A percentile compares a stretch with the other conserved stretches of the same genome.
phyloP scores from a whole-genome alignment of 2,888 invertebrate species.

The Nymphalis polychloros region DNA sequence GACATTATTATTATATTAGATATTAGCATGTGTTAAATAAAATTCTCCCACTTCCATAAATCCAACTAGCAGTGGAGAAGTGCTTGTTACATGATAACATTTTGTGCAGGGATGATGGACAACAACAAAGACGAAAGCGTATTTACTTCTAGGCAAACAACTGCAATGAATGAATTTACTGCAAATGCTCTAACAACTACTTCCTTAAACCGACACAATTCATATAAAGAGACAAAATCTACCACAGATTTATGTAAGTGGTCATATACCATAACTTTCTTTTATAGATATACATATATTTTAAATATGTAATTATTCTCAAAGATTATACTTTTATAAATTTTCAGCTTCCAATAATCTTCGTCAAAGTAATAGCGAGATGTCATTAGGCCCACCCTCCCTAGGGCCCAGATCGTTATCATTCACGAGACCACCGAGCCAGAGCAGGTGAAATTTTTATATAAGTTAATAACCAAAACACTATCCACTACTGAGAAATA shows the following conservation, averaged over 20 bases:
- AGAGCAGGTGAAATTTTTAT: constrained; percentile 42
- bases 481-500: too few species aligned
- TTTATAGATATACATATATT: not conserved
- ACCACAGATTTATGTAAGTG: constrained; percentile 67
- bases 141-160: constrained; percentile 51
- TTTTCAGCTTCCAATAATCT: constrained; percentile 63
- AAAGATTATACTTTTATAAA: constrained; percentile 4
- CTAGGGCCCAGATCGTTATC: constrained; percentile 74
- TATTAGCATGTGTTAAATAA: too few species aligned
- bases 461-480: not conserved
- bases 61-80: too few species aligned
- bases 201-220: constrained; percentile 74
- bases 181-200: constrained; percentile 56
- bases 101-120: constrained; percentile 59
- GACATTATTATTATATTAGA: too few species aligned
- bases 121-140: constrained; percentile 62
- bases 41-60: too few species aligned
- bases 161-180: constrained; percentile 60
- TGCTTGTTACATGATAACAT: not conserved
- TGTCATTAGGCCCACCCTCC: constrained; percentile 69
- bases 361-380: constrained; percentile 72
- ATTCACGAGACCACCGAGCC: constrained; percentile 65
- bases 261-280: not conserved
- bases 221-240: constrained; percentile 74
- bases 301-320: too few species aligned